These are phyloP conservation scores for Polypterus senegalus DNA, from an alignment of 2,113 vertebrate genomes.

Conservation along the genomic window DNA sequence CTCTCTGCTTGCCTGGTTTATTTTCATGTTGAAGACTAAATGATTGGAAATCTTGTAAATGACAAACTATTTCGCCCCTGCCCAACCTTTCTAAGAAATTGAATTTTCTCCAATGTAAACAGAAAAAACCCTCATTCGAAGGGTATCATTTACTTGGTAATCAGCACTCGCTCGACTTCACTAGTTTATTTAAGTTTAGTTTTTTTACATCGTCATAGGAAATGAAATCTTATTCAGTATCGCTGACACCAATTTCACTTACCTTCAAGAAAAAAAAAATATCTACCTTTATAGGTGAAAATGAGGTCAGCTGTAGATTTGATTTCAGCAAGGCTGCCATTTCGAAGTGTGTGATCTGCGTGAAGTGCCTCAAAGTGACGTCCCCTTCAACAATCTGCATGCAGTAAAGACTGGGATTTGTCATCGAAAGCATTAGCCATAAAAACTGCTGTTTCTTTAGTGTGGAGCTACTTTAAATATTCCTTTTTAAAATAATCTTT, in stretches of 20 bases:
- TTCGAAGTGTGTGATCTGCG: too few species aligned
- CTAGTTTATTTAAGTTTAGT: conserved; percentile 22
- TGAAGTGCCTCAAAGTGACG: too few species aligned
- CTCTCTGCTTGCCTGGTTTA: conserved; percentile 21
- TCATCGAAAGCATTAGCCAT: too few species aligned
- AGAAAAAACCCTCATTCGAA: conserved; percentile 39
- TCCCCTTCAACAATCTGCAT: too few species aligned
- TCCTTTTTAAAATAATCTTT: too few species aligned
- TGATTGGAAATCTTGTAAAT: conserved; percentile 57
- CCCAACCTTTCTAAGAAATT: conserved; percentile 58
- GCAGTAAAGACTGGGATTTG: too few species aligned
- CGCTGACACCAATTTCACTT: conserved; percentile 11
- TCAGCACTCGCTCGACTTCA: conserved; percentile 24
- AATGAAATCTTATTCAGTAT: conserved; percentile 11
- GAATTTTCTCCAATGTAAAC: conserved; percentile 60
- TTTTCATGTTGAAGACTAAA: conserved; percentile 59
- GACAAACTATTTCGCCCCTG: conserved; percentile 47
- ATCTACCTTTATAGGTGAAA: too few species aligned
- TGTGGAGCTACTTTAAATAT: too few species aligned
- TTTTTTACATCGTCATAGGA: conserved; percentile 16
- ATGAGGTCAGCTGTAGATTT: conserved; percentile 5
- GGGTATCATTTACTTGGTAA: conserved; percentile 37
- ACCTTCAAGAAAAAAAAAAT: too few species aligned
- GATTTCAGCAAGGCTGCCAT: too few species aligned
- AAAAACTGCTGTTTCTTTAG: too few species aligned